Conservation (phyloP, 2,888 invertebrate genomes). For the Papilio protenor region DNA sequence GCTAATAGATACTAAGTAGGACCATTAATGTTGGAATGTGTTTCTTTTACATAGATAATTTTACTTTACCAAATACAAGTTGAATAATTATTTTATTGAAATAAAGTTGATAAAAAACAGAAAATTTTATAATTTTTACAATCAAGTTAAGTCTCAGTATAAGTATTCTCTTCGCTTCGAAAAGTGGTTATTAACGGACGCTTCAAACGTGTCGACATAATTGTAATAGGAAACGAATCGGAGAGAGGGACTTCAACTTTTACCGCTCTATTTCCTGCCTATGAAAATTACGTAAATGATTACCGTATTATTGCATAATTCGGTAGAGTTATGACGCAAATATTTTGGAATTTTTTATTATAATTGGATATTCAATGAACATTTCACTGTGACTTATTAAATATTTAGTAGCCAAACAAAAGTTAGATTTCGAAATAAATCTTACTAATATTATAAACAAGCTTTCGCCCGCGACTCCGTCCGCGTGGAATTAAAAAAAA, state of each 20-base stretch:
- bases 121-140: neutral
- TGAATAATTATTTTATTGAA: too few relatives aligned
- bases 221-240: conserved; percentile 26
- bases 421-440: too few relatives aligned
- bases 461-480: too few relatives aligned
- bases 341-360: neutral
- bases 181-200: conserved; percentile 25
- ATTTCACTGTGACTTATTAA: too few relatives aligned
- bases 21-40: too few relatives aligned
- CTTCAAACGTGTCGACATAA: conserved; percentile 26
- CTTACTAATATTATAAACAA: too few relatives aligned
- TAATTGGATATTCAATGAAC: neutral
- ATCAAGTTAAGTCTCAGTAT: neutral
- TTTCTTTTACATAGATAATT: too few relatives aligned
- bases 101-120: too few relatives aligned
- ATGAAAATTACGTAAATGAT: conserved; percentile 14
- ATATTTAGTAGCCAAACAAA: too few relatives aligned
- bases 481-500: too few relatives aligned
- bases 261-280: neutral
- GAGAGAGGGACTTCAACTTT: conserved; percentile 12
- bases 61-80: too few relatives aligned
- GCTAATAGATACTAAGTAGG: too few relatives aligned
- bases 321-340: neutral
- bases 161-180: neutral
- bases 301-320: conserved; percentile 2